These are phyloP conservation scores for Flexamia atlantica DNA, from an alignment of 2,888 invertebrate genomes.

Conservation along the genomic window DNA sequence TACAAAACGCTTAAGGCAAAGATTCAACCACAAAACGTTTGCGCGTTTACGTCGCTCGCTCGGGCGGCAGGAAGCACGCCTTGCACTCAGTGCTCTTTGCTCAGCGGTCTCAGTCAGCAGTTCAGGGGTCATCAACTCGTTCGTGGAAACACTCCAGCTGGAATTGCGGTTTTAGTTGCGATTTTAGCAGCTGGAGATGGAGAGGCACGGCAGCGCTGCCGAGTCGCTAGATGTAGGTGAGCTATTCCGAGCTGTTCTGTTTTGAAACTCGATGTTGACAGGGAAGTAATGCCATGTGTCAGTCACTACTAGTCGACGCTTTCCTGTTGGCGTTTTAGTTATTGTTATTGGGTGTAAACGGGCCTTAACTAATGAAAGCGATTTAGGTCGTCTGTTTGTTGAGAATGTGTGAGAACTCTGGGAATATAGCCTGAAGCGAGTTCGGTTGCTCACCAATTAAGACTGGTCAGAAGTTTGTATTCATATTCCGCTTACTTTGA, in stretches of 20 bases:
- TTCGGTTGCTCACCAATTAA: no score
- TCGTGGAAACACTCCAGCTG: slow-evolving; percentile 12
- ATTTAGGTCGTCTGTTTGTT: neutral
- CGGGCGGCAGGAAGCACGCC: no score
- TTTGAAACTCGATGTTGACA: slow-evolving; percentile 39
- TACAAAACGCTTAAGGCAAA: no score
- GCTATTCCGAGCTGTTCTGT: slow-evolving; percentile 1
- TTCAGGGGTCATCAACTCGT: slow-evolving; percentile 29
- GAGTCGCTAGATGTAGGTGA: neutral
- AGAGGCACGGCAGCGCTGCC: neutral
- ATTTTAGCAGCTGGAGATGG: neutral
- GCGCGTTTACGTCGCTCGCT: no score
- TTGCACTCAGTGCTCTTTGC: neutral
- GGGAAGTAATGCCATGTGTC: slow-evolving; percentile 6
- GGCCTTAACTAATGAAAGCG: neutral
- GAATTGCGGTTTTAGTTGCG: slow-evolving; percentile 11
- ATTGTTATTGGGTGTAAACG: slow-evolving; percentile 19
- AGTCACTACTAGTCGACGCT: neutral
- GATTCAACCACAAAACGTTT: no score
- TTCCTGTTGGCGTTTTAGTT: neutral
- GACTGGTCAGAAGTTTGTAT: no score
- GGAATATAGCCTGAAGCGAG: no score
- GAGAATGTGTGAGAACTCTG: neutral
- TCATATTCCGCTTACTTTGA: no score
- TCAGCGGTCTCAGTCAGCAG: slow-evolving; percentile 14